These are phyloP conservation scores for Phaonia tiefii DNA, from an alignment of 2,888 invertebrate genomes.

Conservation along the genomic window DNA sequence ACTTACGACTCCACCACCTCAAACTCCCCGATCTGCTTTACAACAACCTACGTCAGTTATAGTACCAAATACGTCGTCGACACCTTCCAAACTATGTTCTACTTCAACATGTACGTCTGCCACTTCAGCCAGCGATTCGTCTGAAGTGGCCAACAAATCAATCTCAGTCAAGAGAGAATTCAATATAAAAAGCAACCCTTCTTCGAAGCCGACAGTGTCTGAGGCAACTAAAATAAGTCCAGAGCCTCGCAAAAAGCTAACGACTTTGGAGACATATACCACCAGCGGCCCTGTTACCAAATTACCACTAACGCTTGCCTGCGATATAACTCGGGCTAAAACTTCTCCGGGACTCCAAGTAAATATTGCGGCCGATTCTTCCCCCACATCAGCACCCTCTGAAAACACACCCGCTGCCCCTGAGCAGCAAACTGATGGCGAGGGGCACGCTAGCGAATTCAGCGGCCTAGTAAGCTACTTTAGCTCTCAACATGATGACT, in stretches of 20 bases:
- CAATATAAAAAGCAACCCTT: constrained; percentile 71
- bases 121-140: neutral
- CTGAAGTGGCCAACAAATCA: constrained; percentile 66
- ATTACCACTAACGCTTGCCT: constrained; percentile 72
- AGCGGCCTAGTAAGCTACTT: constrained; percentile 95
- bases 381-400: constrained; percentile 75
- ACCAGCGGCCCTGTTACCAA: constrained; percentile 68
- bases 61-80: constrained; percentile 72
- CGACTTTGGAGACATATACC: constrained; percentile 77
- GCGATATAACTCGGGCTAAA: constrained; percentile 73
- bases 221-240: constrained; percentile 62
- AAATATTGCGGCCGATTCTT: constrained; percentile 71
- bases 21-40: constrained; percentile 22
- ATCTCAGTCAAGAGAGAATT: constrained; percentile 23
- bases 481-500: constrained; percentile 94
- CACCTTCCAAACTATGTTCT: constrained; percentile 62
- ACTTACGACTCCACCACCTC: constrained; percentile 70
- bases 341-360: constrained; percentile 73
- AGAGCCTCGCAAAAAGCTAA: constrained; percentile 76
- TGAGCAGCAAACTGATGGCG: constrained; percentile 65
- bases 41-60: constrained; percentile 71
- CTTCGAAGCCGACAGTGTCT: constrained; percentile 63
- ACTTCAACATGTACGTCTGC: constrained; percentile 41
- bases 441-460: constrained; percentile 84
- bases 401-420: constrained; percentile 71